Evolutionary conservation across 2,113 vertebrate species (phyloP), one percentile per base, ranked within the genome.

Genomic region (Centrocercus urophasianus): DNA sequence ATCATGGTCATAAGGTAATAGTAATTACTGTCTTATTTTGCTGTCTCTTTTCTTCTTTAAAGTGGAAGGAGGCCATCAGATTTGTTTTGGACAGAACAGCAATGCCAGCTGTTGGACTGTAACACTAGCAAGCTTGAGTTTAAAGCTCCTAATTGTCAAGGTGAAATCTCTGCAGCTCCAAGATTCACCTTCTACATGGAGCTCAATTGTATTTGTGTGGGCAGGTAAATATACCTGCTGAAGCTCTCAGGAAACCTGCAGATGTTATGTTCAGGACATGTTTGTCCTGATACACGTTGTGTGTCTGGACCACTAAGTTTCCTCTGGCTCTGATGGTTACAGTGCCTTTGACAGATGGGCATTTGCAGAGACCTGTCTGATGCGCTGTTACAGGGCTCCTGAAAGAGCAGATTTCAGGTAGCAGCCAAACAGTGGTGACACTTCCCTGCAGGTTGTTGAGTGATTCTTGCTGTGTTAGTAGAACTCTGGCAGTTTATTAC

Each of bases 1-100:
- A 3, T 24, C 1, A 0, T 34, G 36, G 50, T 59, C 50, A 38
- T 64, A 75, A 64, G 0, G 1, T 6, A 30, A 60, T 36, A 79
- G 43, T 19, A 24, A 78, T 52, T 65, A 32, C 61, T 90, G 21
- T 69, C 34, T 13, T 43, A 43, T 43, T 43, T 52, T 65, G 38
- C 61, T 90, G 21, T 69, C 34, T 13, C 32, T 78, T 78, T 72
- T 81, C 38, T 40, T 89, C 65, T 79, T 52, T 45, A 72, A 83
- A 65, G 48, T 36, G 64, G 45, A 76, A 61, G 0, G 2, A 71
- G 42, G 78, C 61, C 52, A 61, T 50, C 40, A 40, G 25, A 61
- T 15, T 69, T 64, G 13, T 0, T 91, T 89, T 27, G 57, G 59
- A 71, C 27, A 76, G 48, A 30, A 8, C 59, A 70, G 61, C 71